These are phyloP conservation scores for Epizoanthus rinbou DNA, from an alignment of 92 coral and sea anemone species.

Conservation along the genomic window DNA sequence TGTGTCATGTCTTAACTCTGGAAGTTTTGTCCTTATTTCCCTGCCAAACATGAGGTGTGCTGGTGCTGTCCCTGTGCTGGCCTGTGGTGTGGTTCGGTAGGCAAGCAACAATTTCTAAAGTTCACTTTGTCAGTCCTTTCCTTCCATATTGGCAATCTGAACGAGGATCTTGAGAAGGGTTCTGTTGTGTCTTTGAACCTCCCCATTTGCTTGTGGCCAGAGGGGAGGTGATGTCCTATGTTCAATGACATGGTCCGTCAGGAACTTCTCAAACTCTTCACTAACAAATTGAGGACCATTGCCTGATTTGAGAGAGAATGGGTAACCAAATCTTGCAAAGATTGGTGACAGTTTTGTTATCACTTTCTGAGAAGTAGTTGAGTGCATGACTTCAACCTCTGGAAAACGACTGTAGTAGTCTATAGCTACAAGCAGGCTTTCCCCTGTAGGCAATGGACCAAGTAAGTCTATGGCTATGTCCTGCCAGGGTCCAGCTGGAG, in stretches of 20 bases:
- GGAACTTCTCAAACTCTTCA: conserved; percentile 41
- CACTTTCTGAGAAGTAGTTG: conserved; percentile 47
- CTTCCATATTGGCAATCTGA: conserved; percentile 50
- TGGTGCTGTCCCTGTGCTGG: conserved; percentile 49
- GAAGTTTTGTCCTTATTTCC: conserved; percentile 53
- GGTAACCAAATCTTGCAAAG: conserved; percentile 39
- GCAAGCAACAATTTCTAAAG: conserved; percentile 46
- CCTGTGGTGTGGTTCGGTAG: conserved; percentile 48
- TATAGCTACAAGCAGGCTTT: conserved; percentile 44
- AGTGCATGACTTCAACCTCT: conserved; percentile 50
- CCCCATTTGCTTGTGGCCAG: conserved; percentile 42
- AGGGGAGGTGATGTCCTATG: conserved; percentile 44
- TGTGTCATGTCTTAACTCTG: conserved; percentile 48
- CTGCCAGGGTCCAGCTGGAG: no score
- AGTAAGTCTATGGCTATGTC: no score
- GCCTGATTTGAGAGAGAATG: conserved; percentile 37
- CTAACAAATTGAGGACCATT: conserved; percentile 10
- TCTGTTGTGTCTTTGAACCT: conserved; percentile 46
- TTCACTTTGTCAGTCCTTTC: conserved; percentile 47
- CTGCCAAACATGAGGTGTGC: conserved; percentile 53
- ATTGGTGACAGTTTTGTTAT: conserved; percentile 4
- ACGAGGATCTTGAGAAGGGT: conserved; percentile 38
- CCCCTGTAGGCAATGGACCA: conserved; percentile 63
- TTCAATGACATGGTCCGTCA: conserved; percentile 40
- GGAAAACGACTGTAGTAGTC: conserved; percentile 63